Evolutionary conservation across 2,113 vertebrate species (phyloP).

Genomic region (Chiloscyllium plagiosum): DNA sequence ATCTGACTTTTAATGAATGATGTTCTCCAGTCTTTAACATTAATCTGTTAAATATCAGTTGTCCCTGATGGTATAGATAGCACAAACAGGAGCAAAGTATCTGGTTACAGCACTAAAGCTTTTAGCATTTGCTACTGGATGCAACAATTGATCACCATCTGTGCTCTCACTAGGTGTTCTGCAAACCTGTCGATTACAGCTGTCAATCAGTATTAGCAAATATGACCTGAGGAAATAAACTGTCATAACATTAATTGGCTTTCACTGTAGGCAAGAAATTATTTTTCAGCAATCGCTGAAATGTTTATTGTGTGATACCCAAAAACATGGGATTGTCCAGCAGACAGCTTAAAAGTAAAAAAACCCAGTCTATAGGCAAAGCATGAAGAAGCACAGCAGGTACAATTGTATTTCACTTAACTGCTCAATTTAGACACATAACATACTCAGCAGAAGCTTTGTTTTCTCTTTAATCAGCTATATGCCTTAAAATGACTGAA

Average conservation of each 20-base stretch:
- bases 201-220: constrained; percentile 6
- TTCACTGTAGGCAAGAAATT: not conserved
- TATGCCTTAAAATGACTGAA: not conserved
- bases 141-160: not conserved
- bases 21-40: not conserved
- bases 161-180: not conserved
- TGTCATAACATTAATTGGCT: not conserved
- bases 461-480: not conserved
- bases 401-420: not conserved
- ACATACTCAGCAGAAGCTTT: not conserved
- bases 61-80: not conserved
- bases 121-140: constrained; percentile 5
- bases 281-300: constrained; percentile 15
- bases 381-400: not conserved
- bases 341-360: not conserved
- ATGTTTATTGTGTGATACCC: not conserved
- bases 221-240: constrained; percentile 18
- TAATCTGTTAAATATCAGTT: not conserved
- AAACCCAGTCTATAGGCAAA: not conserved
- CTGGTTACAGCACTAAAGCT: not conserved
- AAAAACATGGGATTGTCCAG: not conserved
- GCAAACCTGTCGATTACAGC: not conserved
- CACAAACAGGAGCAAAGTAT: not conserved
- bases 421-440: not conserved
- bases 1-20: not conserved